phyloP scores from a whole-genome alignment of 1,140 invertebrate species.

The Drosophila ironensis region DNA sequence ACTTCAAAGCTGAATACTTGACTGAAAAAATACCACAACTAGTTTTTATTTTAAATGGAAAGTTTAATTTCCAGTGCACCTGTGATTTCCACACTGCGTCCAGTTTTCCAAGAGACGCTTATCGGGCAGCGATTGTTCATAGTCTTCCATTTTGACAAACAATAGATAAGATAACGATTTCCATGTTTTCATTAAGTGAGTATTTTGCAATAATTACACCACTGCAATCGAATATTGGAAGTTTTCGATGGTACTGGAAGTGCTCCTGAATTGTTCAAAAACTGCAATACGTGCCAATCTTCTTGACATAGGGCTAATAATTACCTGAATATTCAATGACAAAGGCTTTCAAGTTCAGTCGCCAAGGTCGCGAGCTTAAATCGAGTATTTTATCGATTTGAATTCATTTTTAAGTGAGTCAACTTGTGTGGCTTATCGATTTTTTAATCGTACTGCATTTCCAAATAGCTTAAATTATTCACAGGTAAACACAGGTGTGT shows the following conservation, averaged over 20 bases:
- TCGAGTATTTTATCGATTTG: conserved; percentile 59
- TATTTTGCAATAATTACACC: conserved; percentile 51
- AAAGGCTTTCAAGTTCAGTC: conserved; percentile 37
- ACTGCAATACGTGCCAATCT: no score
- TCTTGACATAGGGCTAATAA: no score
- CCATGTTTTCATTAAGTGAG: conserved; percentile 16
- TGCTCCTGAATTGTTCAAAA: no score
- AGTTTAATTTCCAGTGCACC: not conserved
- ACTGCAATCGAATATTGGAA: conserved; percentile 10
- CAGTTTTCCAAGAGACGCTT: conserved; percentile 35
- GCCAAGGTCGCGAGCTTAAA: not conserved
- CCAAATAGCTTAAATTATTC: conserved; percentile 62
- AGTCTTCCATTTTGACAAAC: conserved; percentile 52
- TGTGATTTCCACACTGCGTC: conserved; percentile 4
- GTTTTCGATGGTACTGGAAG: not conserved
- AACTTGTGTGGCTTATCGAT: conserved; percentile 57
- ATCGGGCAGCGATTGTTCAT: conserved; percentile 53
- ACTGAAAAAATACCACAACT: no score
- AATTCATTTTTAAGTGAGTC: conserved; percentile 54
- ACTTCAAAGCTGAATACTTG: no score
- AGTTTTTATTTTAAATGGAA: not conserved
- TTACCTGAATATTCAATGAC: not conserved
- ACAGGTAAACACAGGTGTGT: conserved; percentile 31
- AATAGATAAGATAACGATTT: conserved; percentile 52
- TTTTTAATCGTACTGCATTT: conserved; percentile 56